These are phyloP conservation scores for Scytalopus superciliaris DNA, from an alignment of 2,113 vertebrate genomes.

Conservation along the genomic window DNA sequence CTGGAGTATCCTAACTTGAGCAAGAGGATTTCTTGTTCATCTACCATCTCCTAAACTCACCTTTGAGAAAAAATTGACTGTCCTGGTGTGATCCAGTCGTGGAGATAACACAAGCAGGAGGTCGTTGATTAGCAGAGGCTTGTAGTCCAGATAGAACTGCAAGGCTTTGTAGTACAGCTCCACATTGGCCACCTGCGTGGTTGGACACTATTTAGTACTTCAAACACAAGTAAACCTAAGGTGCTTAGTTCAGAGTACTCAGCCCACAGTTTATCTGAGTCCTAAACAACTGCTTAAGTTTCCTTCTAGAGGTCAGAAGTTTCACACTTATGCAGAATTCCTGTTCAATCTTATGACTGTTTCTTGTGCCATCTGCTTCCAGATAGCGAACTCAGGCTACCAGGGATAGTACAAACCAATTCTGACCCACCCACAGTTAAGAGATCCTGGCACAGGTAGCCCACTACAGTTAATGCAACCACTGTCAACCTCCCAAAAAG, in stretches of 20 bases:
- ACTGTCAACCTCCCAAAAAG: not conserved
- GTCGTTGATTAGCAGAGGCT: constrained; percentile 88
- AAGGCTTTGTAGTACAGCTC: constrained; percentile 91
- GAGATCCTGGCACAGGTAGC: not conserved
- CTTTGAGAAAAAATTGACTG: constrained; percentile 87
- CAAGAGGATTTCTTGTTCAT: not conserved
- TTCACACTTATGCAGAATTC: not conserved
- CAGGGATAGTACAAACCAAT: not conserved
- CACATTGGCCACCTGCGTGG: constrained; percentile 85
- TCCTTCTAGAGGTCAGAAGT: not conserved
- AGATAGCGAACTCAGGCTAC: not conserved
- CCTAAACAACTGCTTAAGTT: not conserved
- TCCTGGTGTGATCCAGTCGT: constrained; percentile 86
- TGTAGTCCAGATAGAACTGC: constrained; percentile 88
- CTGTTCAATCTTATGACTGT: not conserved
- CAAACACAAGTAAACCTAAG: not conserved
- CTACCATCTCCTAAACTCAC: constrained; percentile 57
- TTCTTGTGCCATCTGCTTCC: not conserved
- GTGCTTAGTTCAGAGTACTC: not conserved
- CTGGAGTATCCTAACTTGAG: not conserved
- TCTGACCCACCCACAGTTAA: not conserved
- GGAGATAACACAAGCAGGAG: constrained; percentile 87
- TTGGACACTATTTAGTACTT: not conserved
- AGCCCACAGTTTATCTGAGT: not conserved
- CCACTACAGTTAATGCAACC: not conserved